Base-by-base conservation (phyloP, 2,797 vertebrate species). In the Protosalanx chinensis region DNA sequence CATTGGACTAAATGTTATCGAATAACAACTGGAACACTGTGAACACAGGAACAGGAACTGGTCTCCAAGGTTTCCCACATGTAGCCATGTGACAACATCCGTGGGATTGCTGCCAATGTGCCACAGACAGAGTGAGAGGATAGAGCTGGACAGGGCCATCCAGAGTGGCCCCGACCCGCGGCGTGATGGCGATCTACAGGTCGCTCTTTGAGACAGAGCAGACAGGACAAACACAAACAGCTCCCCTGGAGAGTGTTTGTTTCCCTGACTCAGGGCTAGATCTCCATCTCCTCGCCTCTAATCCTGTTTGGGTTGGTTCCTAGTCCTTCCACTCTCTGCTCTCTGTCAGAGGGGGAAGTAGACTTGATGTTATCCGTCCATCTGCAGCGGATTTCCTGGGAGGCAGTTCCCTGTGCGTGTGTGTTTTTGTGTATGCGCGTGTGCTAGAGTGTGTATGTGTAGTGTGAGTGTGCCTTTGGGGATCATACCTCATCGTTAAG, bases 331-430 rank as follows among this genome's bases (percentile, higher is more conserved):
- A 59, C 16, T 67, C 60, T 78, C 79, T 85, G 79, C 80, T 72
- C 68, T 87, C 79, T 86, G 84, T 89, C 84, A 90, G 66, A 88
- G 64, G 77, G 75, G 63, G 77, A 86, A 67, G 81, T 57, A 63
- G 75, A 72, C 64, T 73, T 84, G 80, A 88, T 87, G 79, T 82
- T 87, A 88, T 90, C 85, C 68, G 63, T 80, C 79, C 72, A 85
- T 88, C 84, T 81, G 75, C 76, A 76, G 70, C 75, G 68, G 76
- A 86, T 85, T 85, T 88, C 85, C 82, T 81, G 73, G 73, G 82
- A 85, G 70, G 74, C 75, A 35, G 62, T n/a, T 75, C 61, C 71
- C 10, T 53, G 29, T 64, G 30, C 33, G 18, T 53, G 60, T 53
- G 18, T 64, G 60, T 53, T 37, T 62, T 29, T 53, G 58, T n/a